Conservation (phyloP, 2,888 invertebrate species). For the Lasioglossum malachurum region DNA sequence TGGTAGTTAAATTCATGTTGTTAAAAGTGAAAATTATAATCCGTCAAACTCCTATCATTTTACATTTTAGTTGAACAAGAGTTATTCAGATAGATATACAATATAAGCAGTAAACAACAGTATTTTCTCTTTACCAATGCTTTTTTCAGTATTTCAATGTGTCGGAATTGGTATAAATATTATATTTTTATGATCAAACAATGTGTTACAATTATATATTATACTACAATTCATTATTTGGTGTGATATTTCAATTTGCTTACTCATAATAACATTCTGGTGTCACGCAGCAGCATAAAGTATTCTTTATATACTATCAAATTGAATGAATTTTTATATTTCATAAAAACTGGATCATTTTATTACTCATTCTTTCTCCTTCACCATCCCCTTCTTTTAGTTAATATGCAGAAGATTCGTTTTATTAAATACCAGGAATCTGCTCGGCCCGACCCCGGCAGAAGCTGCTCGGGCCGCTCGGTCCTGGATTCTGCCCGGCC, state of each 20-base stretch:
- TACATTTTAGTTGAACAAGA: conserved; percentile 58
- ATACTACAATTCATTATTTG: conserved; percentile 23
- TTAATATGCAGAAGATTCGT: neutral
- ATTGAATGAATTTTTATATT: conserved; percentile 14
- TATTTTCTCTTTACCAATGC: conserved; percentile 21
- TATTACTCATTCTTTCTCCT: conserved; percentile 9
- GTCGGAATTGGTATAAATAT: conserved; percentile 24
- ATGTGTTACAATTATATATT: neutral
- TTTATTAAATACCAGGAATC: neutral
- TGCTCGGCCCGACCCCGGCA: neutral
- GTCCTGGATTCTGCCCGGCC: too few species aligned
- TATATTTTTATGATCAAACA: conserved; percentile 5
- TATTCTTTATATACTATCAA: neutral
- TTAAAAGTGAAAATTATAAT: conserved; percentile 41
- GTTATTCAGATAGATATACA: conserved; percentile 62
- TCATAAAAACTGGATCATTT: neutral
- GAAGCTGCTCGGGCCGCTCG: too few species aligned
- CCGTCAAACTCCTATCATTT: conserved; percentile 31
- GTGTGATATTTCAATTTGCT: conserved; percentile 23
- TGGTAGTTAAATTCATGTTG: conserved; percentile 5
- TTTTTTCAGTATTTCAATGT: conserved; percentile 2
- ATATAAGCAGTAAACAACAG: conserved; percentile 56
- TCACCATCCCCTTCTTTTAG: neutral
- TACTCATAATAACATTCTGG: conserved; percentile 15
- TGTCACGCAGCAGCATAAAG: neutral